Percentiles rank a stretch among this genome's conserved stretches.
Conservation (phyloP, 2,113 vertebrate genomes). For the Laticauda colubrina region DNA sequence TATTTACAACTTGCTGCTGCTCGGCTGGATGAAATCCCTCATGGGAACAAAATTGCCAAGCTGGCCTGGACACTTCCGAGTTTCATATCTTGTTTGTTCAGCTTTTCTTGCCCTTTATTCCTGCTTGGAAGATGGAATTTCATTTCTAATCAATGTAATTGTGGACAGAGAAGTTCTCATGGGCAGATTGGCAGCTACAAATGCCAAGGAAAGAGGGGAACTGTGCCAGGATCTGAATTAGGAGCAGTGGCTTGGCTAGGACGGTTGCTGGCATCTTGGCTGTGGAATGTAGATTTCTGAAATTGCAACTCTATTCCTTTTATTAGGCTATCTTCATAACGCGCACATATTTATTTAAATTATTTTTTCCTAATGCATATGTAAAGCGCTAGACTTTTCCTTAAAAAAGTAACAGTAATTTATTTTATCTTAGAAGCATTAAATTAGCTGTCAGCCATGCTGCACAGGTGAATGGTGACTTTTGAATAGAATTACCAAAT, state of each 20-base stretch:
- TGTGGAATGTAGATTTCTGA: not conserved
- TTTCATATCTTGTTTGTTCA: not conserved
- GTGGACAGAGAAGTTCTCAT: slow-evolving; percentile 39
- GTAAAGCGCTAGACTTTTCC: slow-evolving; percentile 48
- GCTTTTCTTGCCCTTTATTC: slow-evolving; percentile 22
- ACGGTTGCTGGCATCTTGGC: slow-evolving; percentile 19
- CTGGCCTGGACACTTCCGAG: accelerated
- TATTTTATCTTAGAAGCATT: slow-evolving; percentile 71
- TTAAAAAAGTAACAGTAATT: slow-evolving; percentile 56
- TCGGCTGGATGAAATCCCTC: accelerated
- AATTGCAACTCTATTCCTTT: not conserved
- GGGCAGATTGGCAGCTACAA: slow-evolving; percentile 9
- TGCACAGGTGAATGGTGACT: slow-evolving; percentile 61
- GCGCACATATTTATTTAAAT: not conserved
- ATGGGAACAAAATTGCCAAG: accelerated
- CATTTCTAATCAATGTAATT: not conserved
- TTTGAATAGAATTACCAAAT: slow-evolving; percentile 66
- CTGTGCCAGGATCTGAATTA: slow-evolving; percentile 3
- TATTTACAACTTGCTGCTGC: not conserved
- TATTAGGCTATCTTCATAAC: not conserved
- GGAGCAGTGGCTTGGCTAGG: not conserved
- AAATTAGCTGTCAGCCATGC: slow-evolving; percentile 72
- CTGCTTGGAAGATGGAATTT: slow-evolving; percentile 35
- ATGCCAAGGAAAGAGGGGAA: slow-evolving; percentile 17
- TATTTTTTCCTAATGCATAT: slow-evolving; percentile 31